Base-by-base conservation (phyloP, 2,797 vertebrate genomes). In the Limnodromus scolopaceus region DNA sequence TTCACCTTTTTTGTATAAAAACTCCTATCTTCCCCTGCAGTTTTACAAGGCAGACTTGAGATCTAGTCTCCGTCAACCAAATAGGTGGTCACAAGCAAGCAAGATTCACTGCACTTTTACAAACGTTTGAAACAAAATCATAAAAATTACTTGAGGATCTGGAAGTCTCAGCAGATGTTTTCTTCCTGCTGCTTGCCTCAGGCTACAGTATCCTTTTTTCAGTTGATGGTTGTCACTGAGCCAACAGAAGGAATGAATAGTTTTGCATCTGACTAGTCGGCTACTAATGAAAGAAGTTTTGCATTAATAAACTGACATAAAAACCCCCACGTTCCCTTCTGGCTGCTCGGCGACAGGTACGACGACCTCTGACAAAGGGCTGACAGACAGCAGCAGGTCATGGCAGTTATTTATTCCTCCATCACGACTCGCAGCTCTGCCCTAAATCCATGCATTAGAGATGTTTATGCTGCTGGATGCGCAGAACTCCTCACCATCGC, bases 371-470 rank as follows among this genome's bases (percentile, higher is more conserved):
- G 51, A 78, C 53, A 70, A 63, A 75, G 34, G 27, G 57, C 61
- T 43, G 22, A 92, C 0, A 64, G 54, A 93, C 89, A 91, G 84
- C 65, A 82, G 76, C n/a, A 85, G 66, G 81, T 83, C 78, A 87
- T 48, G 1, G 1, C 30, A 70, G 58, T 69, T 79, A 43, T 39
- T 95, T 92, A 90, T 78, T 81, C 48, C n/a, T 32, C 24, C 66
- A 54, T 34, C 43, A 27, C 1, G 1, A 76, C 81, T 91, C 82
- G 64, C 82, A 87, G 68, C 49, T 83, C 60, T 64, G 78, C 45
- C 76, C 84, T 77, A 91, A 70, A 91, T 87, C 60, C 84, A 80
- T n/a, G 25, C 24, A 64, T 92, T 84, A 87, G 32, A 66, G 64
- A 60, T 4, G 16, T 77, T 89, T 63, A 46, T 51, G 60, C 43